These are phyloP conservation scores for Amorpha juglandis DNA, from an alignment of 2,888 invertebrate genomes.

Conservation along the genomic window DNA sequence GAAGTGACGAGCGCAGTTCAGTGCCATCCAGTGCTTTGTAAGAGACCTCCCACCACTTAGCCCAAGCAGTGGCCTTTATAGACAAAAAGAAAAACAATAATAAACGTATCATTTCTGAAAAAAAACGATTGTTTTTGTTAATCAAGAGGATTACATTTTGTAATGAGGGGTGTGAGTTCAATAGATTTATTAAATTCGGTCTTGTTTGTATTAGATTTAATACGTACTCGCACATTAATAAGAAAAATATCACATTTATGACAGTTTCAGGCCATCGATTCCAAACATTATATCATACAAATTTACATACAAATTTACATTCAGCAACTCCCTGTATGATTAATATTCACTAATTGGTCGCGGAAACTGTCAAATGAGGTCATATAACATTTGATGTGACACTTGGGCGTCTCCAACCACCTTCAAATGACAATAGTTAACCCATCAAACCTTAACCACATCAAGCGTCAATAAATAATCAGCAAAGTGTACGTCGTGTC, in stretches of 20 bases:
- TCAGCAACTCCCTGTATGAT: constrained; percentile 32
- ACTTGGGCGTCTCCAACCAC: neutral
- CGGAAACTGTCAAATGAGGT: constrained; percentile 30
- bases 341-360: constrained; percentile 49
- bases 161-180: neutral
- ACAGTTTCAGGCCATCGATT: neutral
- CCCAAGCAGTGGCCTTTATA: no score
- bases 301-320: no score
- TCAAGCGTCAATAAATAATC: constrained; percentile 23
- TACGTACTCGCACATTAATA: neutral
- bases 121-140: no score
- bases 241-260: neutral
- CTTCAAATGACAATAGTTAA: constrained; percentile 26
- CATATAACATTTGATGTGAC: constrained; percentile 21
- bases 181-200: neutral
- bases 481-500: constrained; percentile 21
- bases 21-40: no score
- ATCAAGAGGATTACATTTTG: no score
- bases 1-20: no score
- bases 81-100: no score
- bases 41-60: no score
- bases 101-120: no score
- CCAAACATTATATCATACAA: neutral
- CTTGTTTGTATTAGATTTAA: neutral
- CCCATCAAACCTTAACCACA: constrained; percentile 22